Base-by-base conservation (phyloP, 1,140 invertebrate species). In the Zaprionus capensis region DNA sequence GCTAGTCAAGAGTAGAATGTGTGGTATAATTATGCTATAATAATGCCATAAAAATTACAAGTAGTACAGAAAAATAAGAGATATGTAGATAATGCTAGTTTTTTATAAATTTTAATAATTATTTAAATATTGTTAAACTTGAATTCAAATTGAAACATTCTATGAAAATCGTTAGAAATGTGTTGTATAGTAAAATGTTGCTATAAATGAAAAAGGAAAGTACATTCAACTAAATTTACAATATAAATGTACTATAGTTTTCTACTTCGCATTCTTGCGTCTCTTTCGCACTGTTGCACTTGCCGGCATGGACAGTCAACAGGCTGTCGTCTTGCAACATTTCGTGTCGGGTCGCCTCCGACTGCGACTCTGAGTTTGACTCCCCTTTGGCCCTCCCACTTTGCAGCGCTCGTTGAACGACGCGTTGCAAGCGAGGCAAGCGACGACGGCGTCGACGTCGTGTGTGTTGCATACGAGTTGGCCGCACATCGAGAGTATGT, bases 321-420 rank as follows among this genome's bases (percentile, higher is more conserved):
- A 76, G 73, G 73, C 73, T 71, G 73, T 71, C 64, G 73, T 65
- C 68, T 76, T 71, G 73, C 73, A 76, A 76, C 73, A 76, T 76
- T 76, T 71, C 14, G 68, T 36, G 55, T 59, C 31, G 31, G 28
- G 51, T 44, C 66, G 44, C 55, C 55, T 46, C 53, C 41, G 41
- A n/a, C 41, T 17, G 7, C n/a, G 41, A 46, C 41, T 46, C 41
- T 9, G 7, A 17, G 31, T 11, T 11, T 17, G 41, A 9, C 41
- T 17, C 41, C 41, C 41, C 7, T 17, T n/a, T 5, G 6, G 15
- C 20, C 6, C 15, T 5, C n/a, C 28, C 53, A 56, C 53, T 31
- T 22, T 44, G 20, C 34, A 41, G 38, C 51, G 31, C 51, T 68
- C 46, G 71, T 56, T 56, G 57, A 20, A 38, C 65, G 22, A 62